Evolutionary conservation across 2,113 vertebrate genomes (phyloP), one percentile per base, ranked within the genome.

Genomic region (Cololabis saira): DNA sequence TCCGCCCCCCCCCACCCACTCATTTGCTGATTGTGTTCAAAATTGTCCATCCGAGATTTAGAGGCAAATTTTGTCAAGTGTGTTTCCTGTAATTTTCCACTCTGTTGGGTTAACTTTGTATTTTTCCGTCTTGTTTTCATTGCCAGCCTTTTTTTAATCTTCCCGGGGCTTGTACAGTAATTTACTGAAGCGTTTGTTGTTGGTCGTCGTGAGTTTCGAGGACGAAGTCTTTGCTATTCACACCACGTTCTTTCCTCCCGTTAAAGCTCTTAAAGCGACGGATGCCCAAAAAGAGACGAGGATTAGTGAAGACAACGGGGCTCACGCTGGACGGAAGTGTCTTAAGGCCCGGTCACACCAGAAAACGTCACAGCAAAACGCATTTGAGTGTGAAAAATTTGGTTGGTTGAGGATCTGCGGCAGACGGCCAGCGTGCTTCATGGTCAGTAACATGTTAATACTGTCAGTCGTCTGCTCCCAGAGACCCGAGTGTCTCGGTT

Each of bases 91-190:
- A 19, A n/a, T 61, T 70, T 80, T 65, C 12, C 56, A 33, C 68
- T 74, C 60, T 57, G 67, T 74, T 65, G 48, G 59, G 45, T 57
- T 58, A 66, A 68, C 60, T 83, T 75, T 71, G 70, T 85, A 73
- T 56, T 77, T 75, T 78, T 68, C 30, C 14, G n/a, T 53, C 12
- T 48, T n/a, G 30, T 77, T 81, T 59, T 71, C 55, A 70, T 65
- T 72, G 45, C 45, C 63, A 37, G 45, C 57, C 56, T 71, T 58
- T 63, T 57, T 70, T 73, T 67, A 80, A 61, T 62, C 62, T 70
- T 33, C 52, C 11, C 42, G 41, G 56, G 61, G 67, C 62, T 73
- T 61, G 55, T 66, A 67, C 67, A 74, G 67, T 53, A 0, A 33
- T 55, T 66, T 67, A 57, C 74, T 41, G 33, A 80, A 74, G 63